Conservation (phyloP, 2,888 invertebrate genomes). For the Tipula vernalis region DNA sequence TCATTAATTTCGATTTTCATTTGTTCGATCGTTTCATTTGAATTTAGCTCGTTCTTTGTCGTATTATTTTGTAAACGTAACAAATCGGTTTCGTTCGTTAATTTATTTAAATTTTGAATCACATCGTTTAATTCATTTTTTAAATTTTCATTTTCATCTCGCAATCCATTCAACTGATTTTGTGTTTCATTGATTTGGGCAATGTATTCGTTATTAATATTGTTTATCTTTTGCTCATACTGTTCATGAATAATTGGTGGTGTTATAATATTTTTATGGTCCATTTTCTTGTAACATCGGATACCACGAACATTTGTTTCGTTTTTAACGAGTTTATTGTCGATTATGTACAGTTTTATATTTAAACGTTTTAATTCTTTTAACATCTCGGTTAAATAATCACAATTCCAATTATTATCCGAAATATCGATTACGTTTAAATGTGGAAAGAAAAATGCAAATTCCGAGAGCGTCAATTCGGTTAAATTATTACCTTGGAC, state of each 20-base stretch:
- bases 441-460: not conserved
- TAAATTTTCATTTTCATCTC: not conserved
- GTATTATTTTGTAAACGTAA: not conserved
- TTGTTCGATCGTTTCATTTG: not conserved
- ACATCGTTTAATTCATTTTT: not conserved
- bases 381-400: not conserved
- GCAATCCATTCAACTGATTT: not conserved
- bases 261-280: not conserved
- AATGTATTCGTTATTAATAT: not conserved
- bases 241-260: not conserved
- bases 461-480: not conserved
- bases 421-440: not conserved
- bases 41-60: not conserved
- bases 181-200: not conserved
- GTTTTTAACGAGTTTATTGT: not conserved
- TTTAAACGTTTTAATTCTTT: not conserved
- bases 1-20: not conserved
- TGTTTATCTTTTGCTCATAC: not conserved
- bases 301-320: not conserved
- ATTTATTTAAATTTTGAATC: not conserved
- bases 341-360: not conserved
- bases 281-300: not conserved
- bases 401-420: slow-evolving; percentile 6
- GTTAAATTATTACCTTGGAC: not conserved
- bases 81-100: not conserved